Evolutionary conservation across 2,797 vertebrate species (phyloP), one percentile per base, ranked within the genome.

Genomic region (Gambelia wislizenii): DNA sequence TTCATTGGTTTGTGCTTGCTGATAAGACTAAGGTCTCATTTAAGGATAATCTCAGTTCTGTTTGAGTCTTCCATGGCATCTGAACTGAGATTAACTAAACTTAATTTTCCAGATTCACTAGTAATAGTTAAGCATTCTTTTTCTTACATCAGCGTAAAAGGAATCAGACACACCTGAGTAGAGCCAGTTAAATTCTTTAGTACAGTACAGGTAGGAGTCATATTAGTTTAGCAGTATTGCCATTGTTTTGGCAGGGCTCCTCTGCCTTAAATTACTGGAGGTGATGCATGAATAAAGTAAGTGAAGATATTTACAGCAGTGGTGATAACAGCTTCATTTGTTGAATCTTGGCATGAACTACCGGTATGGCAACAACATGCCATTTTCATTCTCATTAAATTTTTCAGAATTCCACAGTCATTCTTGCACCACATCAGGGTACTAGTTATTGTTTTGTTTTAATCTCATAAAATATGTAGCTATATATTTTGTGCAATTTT

Each of bases 81-180:
- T 82, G 0, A 78, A 7, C 20, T 42, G 14, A 9, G 67, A 12
- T 82, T 91, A 8, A 39, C 18, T 3, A 92, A 64, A 9, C 1
- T 77, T 88, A 91, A 33, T 91, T 86, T 91, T 74, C 74, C 54
- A 92, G 90, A 92, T 85, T 49, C 72, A 87, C 49, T 89, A 90
- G 80, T 81, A 6, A 91, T 91, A 92, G 1, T 2, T 84, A 54
- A 80, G 91, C 82, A 3, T 89, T 67, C 18, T 44, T 18, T 47
- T 86, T 61, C 39, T 86, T 64, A 13, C 42, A 1, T 18, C 30
- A 47, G 39, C 39, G 59, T 54, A 59, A 59, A 27, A 85, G 13
- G 56, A 16, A 61, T 30, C 14, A 18, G 47, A 10, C 42, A 49
- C 18, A 36, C 16, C 25, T 69, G 39, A 47, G 6, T 30, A 82